Conservation (phyloP, 1,140 invertebrate species). For the Helicoverpa armigera region DNA sequence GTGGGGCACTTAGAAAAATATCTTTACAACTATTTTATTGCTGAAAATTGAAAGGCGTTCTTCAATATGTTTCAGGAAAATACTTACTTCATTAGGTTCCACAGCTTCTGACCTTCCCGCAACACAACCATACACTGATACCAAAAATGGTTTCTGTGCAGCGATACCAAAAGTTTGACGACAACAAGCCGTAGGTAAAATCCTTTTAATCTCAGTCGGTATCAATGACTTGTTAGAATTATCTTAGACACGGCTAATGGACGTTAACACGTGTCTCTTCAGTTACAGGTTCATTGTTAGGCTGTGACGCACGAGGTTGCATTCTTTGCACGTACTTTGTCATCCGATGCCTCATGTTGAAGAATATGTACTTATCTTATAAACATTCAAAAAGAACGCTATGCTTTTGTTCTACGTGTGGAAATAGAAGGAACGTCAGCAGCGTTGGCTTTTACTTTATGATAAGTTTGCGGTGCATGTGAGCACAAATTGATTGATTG, state of each 20-base stretch:
- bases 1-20: not conserved
- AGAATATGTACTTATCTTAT: not conserved
- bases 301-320: slow-evolving; percentile 31
- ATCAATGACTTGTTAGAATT: not conserved
- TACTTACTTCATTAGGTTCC: no score
- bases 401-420: not conserved
- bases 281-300: slow-evolving; percentile 40
- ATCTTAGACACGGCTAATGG: slow-evolving; percentile 18
- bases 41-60: no score
- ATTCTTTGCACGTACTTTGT: slow-evolving; percentile 36
- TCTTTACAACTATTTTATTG: not conserved
- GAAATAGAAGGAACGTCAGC: not conserved
- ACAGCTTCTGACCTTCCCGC: no score
- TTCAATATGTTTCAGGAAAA: no score
- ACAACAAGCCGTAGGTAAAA: not conserved
- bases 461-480: no score
- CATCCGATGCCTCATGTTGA: not conserved
- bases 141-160: no score
- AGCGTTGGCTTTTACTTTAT: no score
- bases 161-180: no score
- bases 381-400: not conserved
- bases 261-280: slow-evolving; percentile 12
- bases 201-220: not conserved
- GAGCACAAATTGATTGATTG: no score
- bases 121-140: no score